Evolutionary conservation across 2,797 vertebrate genomes (phyloP), one percentile per base, ranked within the genome.

Genomic region (Cossypha caffra): DNA sequence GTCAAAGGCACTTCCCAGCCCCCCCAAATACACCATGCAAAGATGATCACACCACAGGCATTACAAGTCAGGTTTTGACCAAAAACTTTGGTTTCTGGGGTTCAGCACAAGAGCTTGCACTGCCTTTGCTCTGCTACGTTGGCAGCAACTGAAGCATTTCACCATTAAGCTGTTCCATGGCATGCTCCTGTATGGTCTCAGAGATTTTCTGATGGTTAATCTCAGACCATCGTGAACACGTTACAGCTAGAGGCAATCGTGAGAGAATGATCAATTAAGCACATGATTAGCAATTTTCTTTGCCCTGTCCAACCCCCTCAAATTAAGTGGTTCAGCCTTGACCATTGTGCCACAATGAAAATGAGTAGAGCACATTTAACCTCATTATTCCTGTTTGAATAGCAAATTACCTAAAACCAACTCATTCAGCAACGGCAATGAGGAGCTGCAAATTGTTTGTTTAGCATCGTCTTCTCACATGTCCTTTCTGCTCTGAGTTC

Each of bases 351-450:
- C 42, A 58, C 51, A 82, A 58, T 4, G 1, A 68, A 95, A 67
- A 45, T 0, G 2, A 82, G 24, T 37, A 29, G 77, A 75, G 69
- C 0, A 0, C 50, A 48, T 73, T 90, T 73, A 63, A 90, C 73
- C 37, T 88, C 43, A 40, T 92, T 90, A 94, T 52, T 88, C 43
- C 51, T 72, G 33, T 85, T 33, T 76, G 52, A 94, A 40, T 20
- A 93, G 58, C 38, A 75, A 82, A 79, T 88, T 48, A 92, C 40
- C 83, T 48, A 75, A 94, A 95, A 19, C 20, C 29, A 90, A 90
- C 66, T 90, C 28, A 0, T 38, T 84, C 69, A 66, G 67, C 55
- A 51, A 69, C 0, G 5, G 51, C 42, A 83, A 84, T 3, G 19
- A 78, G 16, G 23, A 91, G 38, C 35, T 40, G 19, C 29, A 81